A percentile compares a stretch with the other conserved stretches of the same genome.
phyloP scores from a whole-genome alignment of 1,140 invertebrate species.

The Lepeophtheirus salmonis region DNA sequence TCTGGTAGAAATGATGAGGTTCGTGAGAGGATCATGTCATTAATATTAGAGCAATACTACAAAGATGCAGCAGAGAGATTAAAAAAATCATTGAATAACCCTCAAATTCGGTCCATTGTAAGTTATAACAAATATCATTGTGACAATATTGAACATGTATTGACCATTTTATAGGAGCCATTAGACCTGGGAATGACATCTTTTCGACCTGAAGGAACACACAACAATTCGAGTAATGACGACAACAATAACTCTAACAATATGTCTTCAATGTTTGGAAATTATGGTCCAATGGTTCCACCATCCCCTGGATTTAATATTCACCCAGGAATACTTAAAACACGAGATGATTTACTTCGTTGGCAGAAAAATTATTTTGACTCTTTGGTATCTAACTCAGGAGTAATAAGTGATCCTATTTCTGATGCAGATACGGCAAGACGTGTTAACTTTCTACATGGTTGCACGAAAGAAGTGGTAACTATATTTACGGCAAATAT shows the following conservation, averaged over 20 bases:
- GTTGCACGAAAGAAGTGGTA: not conserved
- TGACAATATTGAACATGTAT: too few relatives aligned
- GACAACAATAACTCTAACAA: not conserved
- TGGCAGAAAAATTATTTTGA: not conserved
- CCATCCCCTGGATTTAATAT: not conserved
- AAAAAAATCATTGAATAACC: not conserved
- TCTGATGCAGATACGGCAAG: not conserved
- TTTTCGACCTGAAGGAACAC: not conserved
- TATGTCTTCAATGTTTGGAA: not conserved
- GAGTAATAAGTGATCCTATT: too few relatives aligned
- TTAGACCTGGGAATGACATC: not conserved
- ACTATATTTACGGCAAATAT: too few relatives aligned
- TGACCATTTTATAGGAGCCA: too few relatives aligned
- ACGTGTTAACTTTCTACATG: not conserved
- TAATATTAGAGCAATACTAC: conserved; percentile 8
- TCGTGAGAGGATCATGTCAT: conserved; percentile 5
- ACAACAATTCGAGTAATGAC: not conserved
- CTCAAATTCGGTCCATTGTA: too few relatives aligned
- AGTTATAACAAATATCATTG: too few relatives aligned
- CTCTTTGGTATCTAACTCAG: not conserved
- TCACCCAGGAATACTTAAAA: not conserved
- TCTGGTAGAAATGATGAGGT: not conserved
- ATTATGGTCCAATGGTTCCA: not conserved
- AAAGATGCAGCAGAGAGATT: conserved; percentile 1
- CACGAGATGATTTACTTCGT: not conserved